These are phyloP conservation scores for Hemibagrus guttatus DNA, from an alignment of 2,797 vertebrate genomes.

Conservation along the genomic window DNA sequence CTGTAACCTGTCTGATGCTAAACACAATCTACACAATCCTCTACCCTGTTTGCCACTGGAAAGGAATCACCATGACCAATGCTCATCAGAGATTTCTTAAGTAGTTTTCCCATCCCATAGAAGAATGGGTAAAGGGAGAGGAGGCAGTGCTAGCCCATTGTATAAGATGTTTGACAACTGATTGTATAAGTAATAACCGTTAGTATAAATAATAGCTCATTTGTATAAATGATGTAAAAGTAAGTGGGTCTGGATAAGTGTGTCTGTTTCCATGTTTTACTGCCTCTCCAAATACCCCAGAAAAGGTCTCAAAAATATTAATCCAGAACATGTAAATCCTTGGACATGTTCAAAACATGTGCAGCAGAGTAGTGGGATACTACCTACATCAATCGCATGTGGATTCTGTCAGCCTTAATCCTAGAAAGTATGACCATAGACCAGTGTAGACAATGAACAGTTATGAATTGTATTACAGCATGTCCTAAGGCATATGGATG, in stretches of 20 bases:
- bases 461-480: constrained; percentile 32
- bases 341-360: constrained; percentile 6
- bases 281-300: not conserved
- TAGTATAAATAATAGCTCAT: no score
- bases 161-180: no score
- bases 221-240: no score
- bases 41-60: not conserved
- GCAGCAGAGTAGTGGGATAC: constrained; percentile 2
- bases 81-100: not conserved
- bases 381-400: constrained; percentile 33
- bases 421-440: constrained; percentile 7
- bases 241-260: no score
- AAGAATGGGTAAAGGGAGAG: not conserved
- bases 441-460: constrained; percentile 28
- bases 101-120: no score
- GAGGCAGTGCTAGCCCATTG: no score
- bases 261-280: no score
- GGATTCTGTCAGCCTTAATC: not conserved
- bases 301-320: constrained; percentile 32
- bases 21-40: not conserved
- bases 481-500: constrained; percentile 2
- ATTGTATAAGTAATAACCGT: no score
- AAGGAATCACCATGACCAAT: not conserved
- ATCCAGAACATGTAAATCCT: not conserved
- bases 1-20: not conserved